Evolutionary conservation across 2,113 vertebrate species (phyloP).

Genomic region (Azemiops feae): DNA sequence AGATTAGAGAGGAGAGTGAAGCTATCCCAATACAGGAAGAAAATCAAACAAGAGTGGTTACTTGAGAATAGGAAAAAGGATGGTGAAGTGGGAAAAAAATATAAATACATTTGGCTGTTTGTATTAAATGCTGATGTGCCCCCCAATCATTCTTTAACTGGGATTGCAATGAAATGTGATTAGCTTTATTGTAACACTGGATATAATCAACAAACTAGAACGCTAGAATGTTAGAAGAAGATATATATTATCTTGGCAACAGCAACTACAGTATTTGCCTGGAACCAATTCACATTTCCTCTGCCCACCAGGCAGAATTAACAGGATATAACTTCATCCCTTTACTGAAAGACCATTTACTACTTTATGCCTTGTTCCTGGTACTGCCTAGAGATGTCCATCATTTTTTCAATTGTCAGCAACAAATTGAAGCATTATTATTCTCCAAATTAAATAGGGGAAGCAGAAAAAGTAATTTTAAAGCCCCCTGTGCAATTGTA

Average conservation of each 20-base stretch:
- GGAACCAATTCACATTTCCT: not conserved
- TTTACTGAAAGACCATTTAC: not conserved
- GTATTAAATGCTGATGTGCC: not conserved
- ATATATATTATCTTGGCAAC: not conserved
- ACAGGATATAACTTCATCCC: not conserved
- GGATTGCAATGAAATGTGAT: not conserved
- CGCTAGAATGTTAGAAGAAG: not conserved
- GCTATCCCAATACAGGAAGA: not conserved
- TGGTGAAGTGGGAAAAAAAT: too few relatives aligned
- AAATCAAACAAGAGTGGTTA: not conserved
- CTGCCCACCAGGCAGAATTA: not conserved
- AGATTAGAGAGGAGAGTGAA: not conserved
- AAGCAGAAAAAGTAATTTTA: not conserved
- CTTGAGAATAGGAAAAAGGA: not conserved
- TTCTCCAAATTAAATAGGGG: not conserved
- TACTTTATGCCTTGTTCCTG: not conserved
- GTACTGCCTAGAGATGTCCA: not conserved
- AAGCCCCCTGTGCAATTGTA: not conserved
- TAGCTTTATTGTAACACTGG: not conserved
- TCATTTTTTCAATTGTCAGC: not conserved
- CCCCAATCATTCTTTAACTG: not conserved
- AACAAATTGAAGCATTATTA: not conserved
- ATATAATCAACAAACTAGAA: not conserved
- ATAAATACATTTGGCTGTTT: not conserved
- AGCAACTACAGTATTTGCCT: not conserved